Evolutionary conservation across 2,888 invertebrate genomes (phyloP).

Genomic region (Heliothis peltigera): DNA sequence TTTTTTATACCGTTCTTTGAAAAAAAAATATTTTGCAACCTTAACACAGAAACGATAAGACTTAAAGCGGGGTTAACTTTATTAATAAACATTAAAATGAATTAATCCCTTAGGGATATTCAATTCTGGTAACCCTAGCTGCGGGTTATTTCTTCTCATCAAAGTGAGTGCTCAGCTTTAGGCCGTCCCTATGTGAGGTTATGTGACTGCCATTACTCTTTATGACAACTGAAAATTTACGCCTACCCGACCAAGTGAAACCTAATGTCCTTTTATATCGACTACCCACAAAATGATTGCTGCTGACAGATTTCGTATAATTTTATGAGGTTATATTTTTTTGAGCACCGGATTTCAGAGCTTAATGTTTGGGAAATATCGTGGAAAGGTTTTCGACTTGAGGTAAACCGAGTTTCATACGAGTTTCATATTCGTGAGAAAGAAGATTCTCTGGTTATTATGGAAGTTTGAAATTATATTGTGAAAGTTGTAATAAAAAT

Average conservation of each 20-base stretch:
- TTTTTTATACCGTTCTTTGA: neutral
- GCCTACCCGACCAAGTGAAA: constrained; percentile 59
- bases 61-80: constrained; percentile 1
- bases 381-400: constrained; percentile 9
- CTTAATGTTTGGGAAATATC: constrained; percentile 12
- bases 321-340: constrained; percentile 40
- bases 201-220: constrained; percentile 73
- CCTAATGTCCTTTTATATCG: constrained; percentile 49
- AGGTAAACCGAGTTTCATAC: constrained; percentile 2
- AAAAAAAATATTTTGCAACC: neutral
- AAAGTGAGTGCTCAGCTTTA: constrained; percentile 75
- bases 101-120: constrained; percentile 57
- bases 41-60: neutral
- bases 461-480: neutral
- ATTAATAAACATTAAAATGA: constrained; percentile 35
- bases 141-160: constrained; percentile 73
- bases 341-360: constrained; percentile 16
- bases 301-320: constrained; percentile 52
- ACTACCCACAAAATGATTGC: constrained; percentile 43
- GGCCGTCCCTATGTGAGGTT: constrained; percentile 61
- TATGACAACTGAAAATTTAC: constrained; percentile 72
- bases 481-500: neutral
- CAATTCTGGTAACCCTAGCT: constrained; percentile 62
- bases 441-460: neutral
- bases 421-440: constrained; percentile 1